Evolutionary conservation across 2,797 vertebrate species (phyloP), one percentile per base, ranked within the genome.

Genomic region (Scarus forsteni): DNA sequence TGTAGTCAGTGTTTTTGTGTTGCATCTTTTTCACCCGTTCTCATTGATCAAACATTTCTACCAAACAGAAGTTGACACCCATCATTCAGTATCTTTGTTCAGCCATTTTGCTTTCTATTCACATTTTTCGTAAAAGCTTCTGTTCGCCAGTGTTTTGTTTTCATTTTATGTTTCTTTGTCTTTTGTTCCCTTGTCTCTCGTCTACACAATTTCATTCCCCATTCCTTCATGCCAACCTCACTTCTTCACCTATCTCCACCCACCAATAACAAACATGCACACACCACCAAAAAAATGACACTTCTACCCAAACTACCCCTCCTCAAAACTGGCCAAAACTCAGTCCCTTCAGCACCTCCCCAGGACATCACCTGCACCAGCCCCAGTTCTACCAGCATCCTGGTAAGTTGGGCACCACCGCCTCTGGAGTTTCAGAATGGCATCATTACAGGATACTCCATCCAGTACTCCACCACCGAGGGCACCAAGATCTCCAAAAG

Each of bases 381-480:
- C 91, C 95, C 96, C 93, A 97, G 96, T 92, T 98, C 98, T 93
- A 98, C 96, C 95, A 98, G 96, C 92, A 88, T 99, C 93, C 95
- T 98, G 96, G 96, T 99, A 96, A 98, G 96, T 98, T 99, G 97
- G 97, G 95, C 95, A 80, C 96, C 97, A 83, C 97, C 98, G 72
- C 96, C 95, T 0, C 88, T 91, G 93, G 96, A 96, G 89, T 96
- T 96, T 86, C 97, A 96, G 93, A 99, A 97, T 1, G 96, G 96
- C 89, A 75, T 96, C 93, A 94, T 99, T 85, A 96, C 94, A 19
- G 95, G 95, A 92, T 99, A 98, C 90, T 93, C 96, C 93, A 95
- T 98, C 94, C 96, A 95, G 92, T 98, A 97, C 83, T 86, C 92
- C 44, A 93, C 92, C 27, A 94, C 94, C 48, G 95, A 95, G 75